These are phyloP conservation scores for Trypoxylus dichotomus DNA, from an alignment of 1,140 invertebrate genomes.

Conservation along the genomic window DNA sequence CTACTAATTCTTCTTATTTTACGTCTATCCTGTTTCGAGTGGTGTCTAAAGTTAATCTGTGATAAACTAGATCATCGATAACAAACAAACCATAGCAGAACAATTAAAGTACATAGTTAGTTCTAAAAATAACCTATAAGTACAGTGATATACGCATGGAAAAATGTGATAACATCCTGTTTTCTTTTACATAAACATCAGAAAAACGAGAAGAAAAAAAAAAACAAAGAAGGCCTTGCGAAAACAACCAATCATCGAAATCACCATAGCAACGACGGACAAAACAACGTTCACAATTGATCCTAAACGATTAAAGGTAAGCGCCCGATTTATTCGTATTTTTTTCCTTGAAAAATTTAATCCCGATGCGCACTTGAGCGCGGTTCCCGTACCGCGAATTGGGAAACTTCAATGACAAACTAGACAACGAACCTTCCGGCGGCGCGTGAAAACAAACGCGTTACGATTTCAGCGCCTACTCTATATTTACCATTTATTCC, in stretches of 20 bases:
- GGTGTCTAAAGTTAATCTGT: not conserved
- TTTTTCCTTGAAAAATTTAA: not conserved
- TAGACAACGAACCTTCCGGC: conserved; percentile 35
- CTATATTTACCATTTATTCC: not conserved
- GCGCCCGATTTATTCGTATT: no score
- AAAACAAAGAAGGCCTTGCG: no score
- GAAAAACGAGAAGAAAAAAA: no score
- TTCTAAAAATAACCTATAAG: not conserved
- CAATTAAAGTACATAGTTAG: not conserved
- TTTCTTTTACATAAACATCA: no score
- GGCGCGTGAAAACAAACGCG: not conserved
- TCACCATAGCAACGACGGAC: no score
- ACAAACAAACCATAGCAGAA: not conserved
- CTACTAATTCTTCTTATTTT: conserved; percentile 28
- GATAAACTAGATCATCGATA: not conserved
- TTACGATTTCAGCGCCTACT: not conserved
- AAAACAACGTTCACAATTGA: no score
- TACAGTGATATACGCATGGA: not conserved
- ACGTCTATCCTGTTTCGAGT: not conserved
- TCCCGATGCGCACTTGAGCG: conserved; percentile 23
- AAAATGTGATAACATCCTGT: not conserved
- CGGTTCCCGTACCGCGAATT: not conserved
- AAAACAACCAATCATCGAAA: no score
- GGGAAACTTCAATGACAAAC: conserved; percentile 35
- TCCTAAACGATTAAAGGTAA: conserved; percentile 26